Evolutionary conservation across 2,888 invertebrate genomes (phyloP), one percentile per base, ranked within the genome.

Genomic region (Orthosia gracilis): DNA sequence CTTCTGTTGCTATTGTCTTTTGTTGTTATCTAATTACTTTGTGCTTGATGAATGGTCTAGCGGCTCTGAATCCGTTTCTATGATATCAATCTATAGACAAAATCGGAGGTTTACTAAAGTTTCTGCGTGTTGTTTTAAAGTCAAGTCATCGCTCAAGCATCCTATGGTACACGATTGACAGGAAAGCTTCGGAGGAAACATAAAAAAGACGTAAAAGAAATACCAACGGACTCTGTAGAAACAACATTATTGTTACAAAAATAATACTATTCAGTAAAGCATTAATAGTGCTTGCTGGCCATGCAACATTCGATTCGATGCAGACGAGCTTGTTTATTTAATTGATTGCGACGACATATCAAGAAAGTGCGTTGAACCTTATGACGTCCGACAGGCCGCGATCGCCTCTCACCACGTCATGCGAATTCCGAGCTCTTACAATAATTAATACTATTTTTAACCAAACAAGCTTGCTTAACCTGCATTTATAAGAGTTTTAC

Each of bases 311-410:
- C 64, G 76, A 85, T 85, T 85, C 78, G 84, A 86, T 88, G 82
- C 88, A 87, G 83, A 82, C 74, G 76, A 63, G 82, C 89, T 88
- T 89, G 88, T 90, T 91, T 87, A 84, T 86, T 84, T 83, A 89
- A 92, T 92, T 90, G 92, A 91, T 91, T 89, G 86, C 78, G 85
- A 85, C 88, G 87, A 86, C 86, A 87, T 86, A 87, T 83, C 78
- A 76, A 80, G 80, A 76, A 87, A 87, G 93, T 88, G 79, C 93
- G 87, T 86, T 92, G 92, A 92, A 91, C 93, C 87, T 82, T 73
- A 84, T 92, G 92, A 92, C 92, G 92, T 88, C 62, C 71, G 80
- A 70, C 70, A 78, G 79, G 66, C 78, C 80, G 65, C 85, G 76
- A 79, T 76, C 85, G 84, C 89, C 89, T 88, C 90, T 90, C 89